Evolutionary conservation across 2,113 vertebrate genomes (phyloP).

Genomic region (Bucco capensis): DNA sequence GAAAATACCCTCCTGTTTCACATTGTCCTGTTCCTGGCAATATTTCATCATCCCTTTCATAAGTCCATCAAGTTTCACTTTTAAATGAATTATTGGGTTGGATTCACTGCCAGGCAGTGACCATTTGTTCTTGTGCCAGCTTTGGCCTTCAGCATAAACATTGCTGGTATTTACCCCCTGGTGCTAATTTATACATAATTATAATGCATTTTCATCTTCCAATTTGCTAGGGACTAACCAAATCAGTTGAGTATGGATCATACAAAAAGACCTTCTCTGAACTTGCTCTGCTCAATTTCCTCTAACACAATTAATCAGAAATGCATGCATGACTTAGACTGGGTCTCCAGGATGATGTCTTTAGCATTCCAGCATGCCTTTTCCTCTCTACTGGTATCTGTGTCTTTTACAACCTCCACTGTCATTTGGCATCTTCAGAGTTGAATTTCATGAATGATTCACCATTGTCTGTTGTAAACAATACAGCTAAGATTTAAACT

Average conservation of each 20-base stretch:
- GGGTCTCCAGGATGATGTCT: not conserved
- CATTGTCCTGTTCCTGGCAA: not conserved
- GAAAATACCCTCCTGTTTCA: not conserved
- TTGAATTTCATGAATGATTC: not conserved
- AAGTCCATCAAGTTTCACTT: constrained; percentile 24
- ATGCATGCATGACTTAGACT: not conserved
- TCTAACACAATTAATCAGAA: not conserved
- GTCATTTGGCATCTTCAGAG: not conserved
- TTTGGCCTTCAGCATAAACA: constrained; percentile 43
- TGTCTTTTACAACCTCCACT: not conserved
- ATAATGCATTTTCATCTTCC: not conserved
- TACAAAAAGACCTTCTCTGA: not conserved
- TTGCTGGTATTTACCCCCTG: not conserved
- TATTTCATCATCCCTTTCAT: not conserved
- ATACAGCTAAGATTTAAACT: not conserved
- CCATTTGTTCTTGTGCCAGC: constrained; percentile 37
- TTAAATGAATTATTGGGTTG: constrained; percentile 33
- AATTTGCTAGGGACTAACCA: not conserved
- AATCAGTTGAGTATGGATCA: not conserved
- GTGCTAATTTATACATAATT: constrained; percentile 25
- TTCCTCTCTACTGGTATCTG: not conserved
- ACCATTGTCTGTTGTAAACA: not conserved
- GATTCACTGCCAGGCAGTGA: not conserved
- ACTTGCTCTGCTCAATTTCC: not conserved
- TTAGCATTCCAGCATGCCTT: not conserved